Conservation (phyloP, 1,140 invertebrate species). For the Babylonia areolata region DNA sequence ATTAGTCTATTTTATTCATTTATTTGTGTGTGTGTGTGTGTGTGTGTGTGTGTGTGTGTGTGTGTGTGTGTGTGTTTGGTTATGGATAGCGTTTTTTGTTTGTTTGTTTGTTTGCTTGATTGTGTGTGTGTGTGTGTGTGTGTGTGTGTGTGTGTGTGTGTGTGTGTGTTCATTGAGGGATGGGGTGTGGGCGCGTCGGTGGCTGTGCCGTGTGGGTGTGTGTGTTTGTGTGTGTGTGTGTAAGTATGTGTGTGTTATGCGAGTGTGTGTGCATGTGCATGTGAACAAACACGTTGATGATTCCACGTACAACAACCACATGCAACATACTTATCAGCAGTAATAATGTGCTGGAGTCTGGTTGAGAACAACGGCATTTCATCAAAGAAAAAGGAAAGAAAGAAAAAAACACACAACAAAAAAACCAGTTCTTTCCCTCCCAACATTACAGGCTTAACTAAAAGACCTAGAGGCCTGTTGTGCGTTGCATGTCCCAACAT, state of each 20-base stretch:
- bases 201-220: neutral
- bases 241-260: neutral
- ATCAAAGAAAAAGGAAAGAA: too few relatives aligned
- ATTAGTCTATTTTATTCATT: neutral
- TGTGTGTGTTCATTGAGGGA: neutral
- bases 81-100: neutral
- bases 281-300: too few relatives aligned
- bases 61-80: neutral
- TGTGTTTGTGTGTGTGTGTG: neutral
- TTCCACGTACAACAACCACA: too few relatives aligned
- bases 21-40: neutral
- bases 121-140: constrained; percentile 25
- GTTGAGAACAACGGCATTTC: too few relatives aligned
- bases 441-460: too few relatives aligned
- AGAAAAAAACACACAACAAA: too few relatives aligned
- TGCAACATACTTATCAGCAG: too few relatives aligned
- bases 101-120: neutral
- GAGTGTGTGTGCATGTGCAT: neutral
- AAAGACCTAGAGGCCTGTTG: too few relatives aligned
- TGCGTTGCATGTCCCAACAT: too few relatives aligned
- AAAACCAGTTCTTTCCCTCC: too few relatives aligned
- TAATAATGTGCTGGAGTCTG: too few relatives aligned
- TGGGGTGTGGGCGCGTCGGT: neutral
- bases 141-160: constrained; percentile 5
- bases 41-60: neutral